Base-by-base conservation (phyloP, 2,113 vertebrate genomes). In the Falco punctatus region DNA sequence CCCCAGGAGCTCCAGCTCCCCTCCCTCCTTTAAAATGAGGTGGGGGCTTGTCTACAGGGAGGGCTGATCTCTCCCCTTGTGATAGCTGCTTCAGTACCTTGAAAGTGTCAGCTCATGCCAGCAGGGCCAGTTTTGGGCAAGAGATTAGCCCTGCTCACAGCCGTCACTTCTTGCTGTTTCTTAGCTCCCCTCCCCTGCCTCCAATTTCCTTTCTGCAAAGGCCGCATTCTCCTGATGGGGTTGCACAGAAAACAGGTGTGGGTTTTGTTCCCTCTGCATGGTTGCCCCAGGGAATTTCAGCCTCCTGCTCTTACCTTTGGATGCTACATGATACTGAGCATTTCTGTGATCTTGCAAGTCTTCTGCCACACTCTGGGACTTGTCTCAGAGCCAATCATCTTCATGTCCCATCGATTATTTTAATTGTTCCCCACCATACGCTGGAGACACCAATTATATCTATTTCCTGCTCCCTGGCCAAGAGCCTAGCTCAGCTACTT, bases 401-500 rank as follows among this genome's bases (percentile, higher is more conserved):
- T 79, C 62, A 82, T 2, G 23, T 46, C 83, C 85, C 69, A 90
- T 92, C 2, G 81, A 87, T 83, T 87, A 67, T 75, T 90, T 83
- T 55, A 79, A 80, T n/a, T 75, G 79, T 35, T 86, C 79, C 81
- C 81, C 87, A 57, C 40, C 87, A 71, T 40, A 88, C 9, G 19
- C 88, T 93, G 91, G 65, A 92, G 93, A 85, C 79, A 74, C 88
- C 81, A 70, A 70, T 79, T 66, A 74, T 22, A 67, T 61, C 78
- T 72, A 61, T 88, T 83, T 87, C 83, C 93, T 92, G 93, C 83
- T 67, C 71, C 69, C 89, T 75, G 82, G 79, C 88, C 86, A 28
- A 38, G 64, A 90, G 86, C 91, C 86, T 57, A 70, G 82, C 83
- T 92, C 87, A 75, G 92, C 80, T 74, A 75, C 93, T 86, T 82